Conservation (phyloP, 2,888 invertebrate genomes). For the Eristalis tenax region DNA sequence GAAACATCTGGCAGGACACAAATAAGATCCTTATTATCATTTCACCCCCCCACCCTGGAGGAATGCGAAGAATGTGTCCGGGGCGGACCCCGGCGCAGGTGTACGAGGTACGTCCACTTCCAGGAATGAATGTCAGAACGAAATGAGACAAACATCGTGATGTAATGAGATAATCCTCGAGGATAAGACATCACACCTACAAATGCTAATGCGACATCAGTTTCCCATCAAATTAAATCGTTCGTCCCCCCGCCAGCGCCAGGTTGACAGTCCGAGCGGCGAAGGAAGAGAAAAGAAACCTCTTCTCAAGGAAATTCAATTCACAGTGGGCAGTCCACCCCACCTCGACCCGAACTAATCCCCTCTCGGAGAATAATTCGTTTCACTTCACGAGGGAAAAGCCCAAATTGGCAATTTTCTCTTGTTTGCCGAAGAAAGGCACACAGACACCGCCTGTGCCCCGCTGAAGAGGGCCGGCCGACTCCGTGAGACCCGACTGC, state of each 20-base stretch:
- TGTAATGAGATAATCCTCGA: conserved; percentile 7
- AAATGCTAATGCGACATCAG: conserved; percentile 27
- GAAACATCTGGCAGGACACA: background rate
- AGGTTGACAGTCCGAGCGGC: no score
- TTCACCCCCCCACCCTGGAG: background rate
- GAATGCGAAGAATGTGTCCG: background rate
- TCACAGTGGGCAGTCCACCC: background rate
- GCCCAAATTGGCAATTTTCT: conserved; percentile 65
- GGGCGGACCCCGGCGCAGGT: background rate
- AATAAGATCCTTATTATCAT: background rate
- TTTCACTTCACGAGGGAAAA: conserved; percentile 34
- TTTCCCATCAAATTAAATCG: conserved; percentile 43
- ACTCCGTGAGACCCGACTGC: no score
- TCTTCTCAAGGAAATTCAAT: conserved; percentile 41
- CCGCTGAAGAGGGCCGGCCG: background rate
- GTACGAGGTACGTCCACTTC: background rate
- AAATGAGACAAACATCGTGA: background rate
- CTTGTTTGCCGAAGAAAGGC: conserved; percentile 62
- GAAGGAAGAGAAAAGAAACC: no score
- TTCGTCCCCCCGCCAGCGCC: background rate
- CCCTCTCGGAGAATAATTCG: conserved; percentile 18
- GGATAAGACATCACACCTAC: conserved; percentile 14
- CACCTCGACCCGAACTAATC: background rate
- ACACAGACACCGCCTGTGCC: conserved; percentile 4
- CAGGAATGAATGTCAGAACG: background rate